Evolutionary conservation across 2,113 vertebrate genomes (phyloP), one percentile per base, ranked within the genome.

Genomic region (Indicator maculatus): DNA sequence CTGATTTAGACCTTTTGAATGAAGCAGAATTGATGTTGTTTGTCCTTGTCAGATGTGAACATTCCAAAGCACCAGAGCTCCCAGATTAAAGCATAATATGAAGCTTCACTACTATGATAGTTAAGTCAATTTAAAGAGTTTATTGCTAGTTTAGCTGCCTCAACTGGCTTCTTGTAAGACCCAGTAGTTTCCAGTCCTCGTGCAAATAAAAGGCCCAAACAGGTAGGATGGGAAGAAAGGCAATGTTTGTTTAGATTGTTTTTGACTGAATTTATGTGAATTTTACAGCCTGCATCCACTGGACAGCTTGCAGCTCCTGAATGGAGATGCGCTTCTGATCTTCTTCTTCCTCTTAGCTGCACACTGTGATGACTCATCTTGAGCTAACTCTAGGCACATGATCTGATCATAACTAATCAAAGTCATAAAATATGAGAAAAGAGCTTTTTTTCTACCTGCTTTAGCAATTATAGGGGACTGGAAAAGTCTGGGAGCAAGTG

Each of bases 41-140:
- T 91, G 60, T 79, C n/a, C 41, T 74, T 63, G 55, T 89, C 53
- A 60, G 86, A 67, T 15, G 1, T 53, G 39, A 77, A 52, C 38
- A 52, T 82, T 94, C 27, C 36, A 74, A 67, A 91, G 47, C 56
- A 60, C 52, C 74, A 4, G 63, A 90, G 52, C 16, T 86, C 33
- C 47, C 9, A 7, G 52, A 71, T 75, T 92, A 76, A 91, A 71
- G 26, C 33, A 18, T 60, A 88, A 23, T 38, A 9, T 11, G 64
- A 89, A 18, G 50, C 72, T 88, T 89, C 65, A 36, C 45, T 83
- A 39, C 56, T 73, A 6, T 63, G 75, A 70, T 70, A 83, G 45
- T 83, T 73, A 69, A 93, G 44, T 44, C 36, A 38, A 26, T 83
- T 93, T 83, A 83, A 77, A 88, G 56, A 88, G 15, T 86, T 93